These are phyloP conservation scores for Oreortyx pictus DNA, from an alignment of 2,797 vertebrate species.

Conservation along the genomic window DNA sequence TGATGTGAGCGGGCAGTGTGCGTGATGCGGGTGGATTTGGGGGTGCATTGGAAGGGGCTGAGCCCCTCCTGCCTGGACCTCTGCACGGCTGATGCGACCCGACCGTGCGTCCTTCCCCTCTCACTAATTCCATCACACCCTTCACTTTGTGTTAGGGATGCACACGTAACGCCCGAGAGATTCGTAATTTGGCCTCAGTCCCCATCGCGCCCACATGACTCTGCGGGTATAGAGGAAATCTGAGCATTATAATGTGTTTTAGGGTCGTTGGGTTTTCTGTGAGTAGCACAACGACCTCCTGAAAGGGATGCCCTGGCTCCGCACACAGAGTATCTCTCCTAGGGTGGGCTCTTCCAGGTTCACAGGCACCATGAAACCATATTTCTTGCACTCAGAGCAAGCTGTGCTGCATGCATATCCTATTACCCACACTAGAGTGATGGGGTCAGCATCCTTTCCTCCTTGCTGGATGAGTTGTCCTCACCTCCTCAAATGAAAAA, in stretches of 20 bases:
- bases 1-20: background rate
- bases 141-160: background rate
- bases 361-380: background rate
- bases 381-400: background rate
- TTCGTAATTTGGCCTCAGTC: background rate
- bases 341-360: background rate
- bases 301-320: background rate
- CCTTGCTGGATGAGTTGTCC: background rate
- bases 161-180: rapidly evolving
- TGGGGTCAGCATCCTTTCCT: background rate
- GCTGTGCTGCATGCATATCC: rapidly evolving
- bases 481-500: background rate
- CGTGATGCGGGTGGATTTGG: background rate
- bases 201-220: rapidly evolving
- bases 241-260: background rate
- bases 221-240: rapidly evolving
- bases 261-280: background rate
- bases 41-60: background rate
- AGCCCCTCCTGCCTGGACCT: background rate
- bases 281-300: rapidly evolving
- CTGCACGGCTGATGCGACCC: background rate
- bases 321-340: background rate
- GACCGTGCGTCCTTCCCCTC: background rate
- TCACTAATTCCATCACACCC: background rate
- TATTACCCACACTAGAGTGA: background rate